Evolutionary conservation across 2,888 invertebrate genomes (phyloP).

Genomic region (Strigamia maritima): DNA sequence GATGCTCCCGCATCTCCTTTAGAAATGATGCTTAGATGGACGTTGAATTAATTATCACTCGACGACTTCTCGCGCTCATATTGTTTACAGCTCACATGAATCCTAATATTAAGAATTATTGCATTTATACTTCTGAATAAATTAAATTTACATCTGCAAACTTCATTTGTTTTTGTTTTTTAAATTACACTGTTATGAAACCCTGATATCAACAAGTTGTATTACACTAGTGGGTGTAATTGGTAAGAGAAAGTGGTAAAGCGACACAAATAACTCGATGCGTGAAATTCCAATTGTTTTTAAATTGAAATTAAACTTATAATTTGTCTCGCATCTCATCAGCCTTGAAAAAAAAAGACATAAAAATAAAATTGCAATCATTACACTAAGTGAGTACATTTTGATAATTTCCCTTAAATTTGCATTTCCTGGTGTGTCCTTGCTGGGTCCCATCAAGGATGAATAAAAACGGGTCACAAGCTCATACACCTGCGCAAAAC

Average conservation of each 20-base stretch:
- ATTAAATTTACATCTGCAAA: neutral
- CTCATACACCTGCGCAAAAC: neutral
- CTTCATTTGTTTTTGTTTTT: neutral
- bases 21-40: neutral
- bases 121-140: neutral
- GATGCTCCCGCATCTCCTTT: constrained; percentile 9
- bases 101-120: neutral
- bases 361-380: no score
- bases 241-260: no score
- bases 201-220: no score
- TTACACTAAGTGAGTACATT: no score
- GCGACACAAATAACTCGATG: no score
- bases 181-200: neutral
- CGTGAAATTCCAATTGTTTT: no score
- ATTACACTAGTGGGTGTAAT: no score
- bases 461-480: neutral
- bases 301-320: no score
- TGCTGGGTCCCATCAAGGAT: constrained; percentile 24
- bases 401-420: no score
- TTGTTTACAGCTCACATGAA: neutral
- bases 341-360: no score
- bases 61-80: neutral
- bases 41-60: neutral
- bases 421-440: constrained; percentile 27
- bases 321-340: no score